These are phyloP conservation scores for Cryptoprocta ferox DNA, from an alignment of 2,797 vertebrate species.

Conservation along the genomic window DNA sequence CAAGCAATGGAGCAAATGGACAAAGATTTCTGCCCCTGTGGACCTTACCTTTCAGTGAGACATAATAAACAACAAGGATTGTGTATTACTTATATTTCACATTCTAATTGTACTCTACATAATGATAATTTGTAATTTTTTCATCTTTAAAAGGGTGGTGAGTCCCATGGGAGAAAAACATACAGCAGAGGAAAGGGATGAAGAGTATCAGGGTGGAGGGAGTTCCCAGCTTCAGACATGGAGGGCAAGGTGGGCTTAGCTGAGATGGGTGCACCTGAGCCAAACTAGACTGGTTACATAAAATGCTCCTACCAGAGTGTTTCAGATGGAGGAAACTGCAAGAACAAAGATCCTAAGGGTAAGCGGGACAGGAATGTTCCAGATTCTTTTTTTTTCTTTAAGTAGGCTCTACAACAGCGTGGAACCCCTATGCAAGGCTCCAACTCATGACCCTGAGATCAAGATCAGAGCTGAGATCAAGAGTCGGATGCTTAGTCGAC, in stretches of 20 bases:
- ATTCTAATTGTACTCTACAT: neutral
- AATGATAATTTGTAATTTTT: neutral
- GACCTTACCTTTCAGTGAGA: neutral
- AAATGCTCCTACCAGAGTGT: neutral
- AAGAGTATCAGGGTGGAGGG: too few relatives aligned
- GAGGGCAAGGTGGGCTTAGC: neutral
- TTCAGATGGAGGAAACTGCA: neutral
- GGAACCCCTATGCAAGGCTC: too few relatives aligned
- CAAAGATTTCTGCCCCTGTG: too few relatives aligned
- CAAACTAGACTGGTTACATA: rapidly evolving
- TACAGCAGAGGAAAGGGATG: neutral
- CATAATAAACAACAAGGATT: too few relatives aligned
- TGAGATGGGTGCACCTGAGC: too few relatives aligned
- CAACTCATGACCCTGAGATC: too few relatives aligned
- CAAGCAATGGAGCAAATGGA: too few relatives aligned
- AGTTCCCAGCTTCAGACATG: too few relatives aligned
- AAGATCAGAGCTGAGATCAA: too few relatives aligned
- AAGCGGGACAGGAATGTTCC: neutral
- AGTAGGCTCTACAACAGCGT: too few relatives aligned
- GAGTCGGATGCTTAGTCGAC: too few relatives aligned
- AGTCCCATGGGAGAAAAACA: neutral
- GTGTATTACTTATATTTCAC: neutral
- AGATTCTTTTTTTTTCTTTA: too few relatives aligned
- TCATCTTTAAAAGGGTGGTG: neutral
- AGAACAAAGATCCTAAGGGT: neutral